Evolutionary conservation across 2,888 invertebrate species (phyloP).

Genomic region (Aplocera efformata): DNA sequence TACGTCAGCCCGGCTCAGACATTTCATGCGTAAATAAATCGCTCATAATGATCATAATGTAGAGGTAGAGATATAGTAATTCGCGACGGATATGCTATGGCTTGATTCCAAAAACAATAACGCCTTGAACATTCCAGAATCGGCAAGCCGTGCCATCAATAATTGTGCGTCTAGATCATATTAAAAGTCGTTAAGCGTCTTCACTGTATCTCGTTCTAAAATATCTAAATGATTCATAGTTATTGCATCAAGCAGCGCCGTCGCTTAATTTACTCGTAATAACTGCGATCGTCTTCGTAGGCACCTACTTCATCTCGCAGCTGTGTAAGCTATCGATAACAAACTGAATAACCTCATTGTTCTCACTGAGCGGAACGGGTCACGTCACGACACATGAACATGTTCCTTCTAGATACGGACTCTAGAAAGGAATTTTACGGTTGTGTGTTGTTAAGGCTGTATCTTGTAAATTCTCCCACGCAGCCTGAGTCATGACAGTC

Average conservation of each 20-base stretch:
- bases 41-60: conserved; percentile 26
- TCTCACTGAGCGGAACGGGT: conserved; percentile 36
- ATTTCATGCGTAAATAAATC: conserved; percentile 36
- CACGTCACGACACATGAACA: conserved; percentile 25
- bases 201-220: conserved; percentile 17
- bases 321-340: conserved; percentile 65
- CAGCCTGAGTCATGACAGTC: conserved; percentile 35
- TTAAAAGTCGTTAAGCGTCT: conserved; percentile 2
- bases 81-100: conserved; percentile 28
- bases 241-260: conserved; percentile 49
- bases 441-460: conserved; percentile 31
- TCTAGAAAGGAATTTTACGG: conserved; percentile 38
- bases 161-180: too few species aligned
- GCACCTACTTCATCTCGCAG: conserved; percentile 38
- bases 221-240: conserved; percentile 29
- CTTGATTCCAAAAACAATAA: conserved; percentile 21
- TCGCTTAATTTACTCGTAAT: conserved; percentile 55
- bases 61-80: conserved; percentile 10
- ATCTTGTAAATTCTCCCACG: conserved; percentile 48
- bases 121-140: conserved; percentile 17
- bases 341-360: conserved; percentile 57
- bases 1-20: conserved; percentile 36
- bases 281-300: conserved; percentile 34
- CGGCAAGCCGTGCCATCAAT: not conserved
- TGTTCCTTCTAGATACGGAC: conserved; percentile 21